Evolutionary conservation across 2,888 invertebrate species (phyloP).

Genomic region (Plutella xylostella): DNA sequence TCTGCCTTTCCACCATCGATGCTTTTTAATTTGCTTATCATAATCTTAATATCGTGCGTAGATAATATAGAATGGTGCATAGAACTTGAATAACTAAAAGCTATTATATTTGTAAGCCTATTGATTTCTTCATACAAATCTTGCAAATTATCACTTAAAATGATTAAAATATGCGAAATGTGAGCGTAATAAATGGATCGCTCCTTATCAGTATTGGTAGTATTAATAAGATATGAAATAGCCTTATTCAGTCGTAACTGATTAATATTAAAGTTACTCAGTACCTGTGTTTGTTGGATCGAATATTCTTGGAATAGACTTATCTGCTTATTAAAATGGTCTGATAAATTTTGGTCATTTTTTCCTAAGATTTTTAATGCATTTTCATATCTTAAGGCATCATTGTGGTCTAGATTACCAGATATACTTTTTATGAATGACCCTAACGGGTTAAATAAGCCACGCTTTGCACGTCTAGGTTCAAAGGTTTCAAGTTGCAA

Average conservation of each 20-base stretch:
- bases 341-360: neutral
- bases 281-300: neutral
- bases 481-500: no score
- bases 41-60: neutral
- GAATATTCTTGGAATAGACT: neutral
- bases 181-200: neutral
- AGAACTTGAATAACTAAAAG: neutral
- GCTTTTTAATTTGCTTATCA: neutral
- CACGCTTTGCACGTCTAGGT: neutral
- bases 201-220: no score
- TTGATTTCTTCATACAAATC: neutral
- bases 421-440: no score
- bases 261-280: neutral
- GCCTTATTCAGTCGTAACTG: constrained; percentile 6
- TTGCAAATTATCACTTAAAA: neutral
- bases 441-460: no score
- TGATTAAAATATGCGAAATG: neutral
- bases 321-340: neutral
- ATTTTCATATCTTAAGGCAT: neutral
- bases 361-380: neutral
- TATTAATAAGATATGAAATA: neutral
- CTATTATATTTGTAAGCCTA: neutral
- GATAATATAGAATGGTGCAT: neutral
- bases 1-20: no score
- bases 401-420: no score